Evolutionary conservation across 2,113 vertebrate genomes (phyloP), one percentile per base, ranked within the genome.

Genomic region (Rhombomys opimus): DNA sequence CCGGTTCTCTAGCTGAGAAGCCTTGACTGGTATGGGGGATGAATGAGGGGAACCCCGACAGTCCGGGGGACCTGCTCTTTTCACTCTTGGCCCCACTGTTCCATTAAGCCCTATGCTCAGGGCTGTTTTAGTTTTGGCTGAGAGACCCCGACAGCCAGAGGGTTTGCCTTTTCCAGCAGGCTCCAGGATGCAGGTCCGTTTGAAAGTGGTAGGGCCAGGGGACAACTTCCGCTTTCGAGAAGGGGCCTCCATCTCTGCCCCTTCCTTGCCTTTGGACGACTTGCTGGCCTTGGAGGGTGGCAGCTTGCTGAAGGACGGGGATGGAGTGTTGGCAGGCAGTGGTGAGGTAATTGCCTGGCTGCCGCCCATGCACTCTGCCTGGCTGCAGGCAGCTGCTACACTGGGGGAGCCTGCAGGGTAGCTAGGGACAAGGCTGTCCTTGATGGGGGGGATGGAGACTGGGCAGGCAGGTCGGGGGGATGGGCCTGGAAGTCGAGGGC

Each of bases 111-210:
- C 98, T 97, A 98, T 97, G 38, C 98, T 98, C 82, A 97, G 96
- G 75, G 98, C 88, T 17, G 98, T 94, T 27, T 98, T 98, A 41
- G 98, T 98, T 95, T 98, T 97, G 82, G 98, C 73, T 5, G 98
- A 97, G 20, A 98, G 98, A 88, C 97, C 93, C 78, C 97, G 95
- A 95, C 98, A 98, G 52, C 96, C 96, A n/a, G 98, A 92, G 5
- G 96, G 98, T 68, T 99, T 99, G 96, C 98, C 98, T 96, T 98
- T 98, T 82, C 77, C 96, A 78, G 97, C 15, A 41, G 97, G 86
- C 63, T 98, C 98, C 77, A 98, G 98, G 63, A 99, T 94, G 95
- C 99, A 99, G 98, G 99, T 99, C 98, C 99, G 99, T 98, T 99
- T 99, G 22, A 98, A 98, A 54, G 99, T 99, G 3, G 98, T 98